Base-by-base conservation (phyloP, 2,888 invertebrate genomes). In the Agrotis ipsilon region DNA sequence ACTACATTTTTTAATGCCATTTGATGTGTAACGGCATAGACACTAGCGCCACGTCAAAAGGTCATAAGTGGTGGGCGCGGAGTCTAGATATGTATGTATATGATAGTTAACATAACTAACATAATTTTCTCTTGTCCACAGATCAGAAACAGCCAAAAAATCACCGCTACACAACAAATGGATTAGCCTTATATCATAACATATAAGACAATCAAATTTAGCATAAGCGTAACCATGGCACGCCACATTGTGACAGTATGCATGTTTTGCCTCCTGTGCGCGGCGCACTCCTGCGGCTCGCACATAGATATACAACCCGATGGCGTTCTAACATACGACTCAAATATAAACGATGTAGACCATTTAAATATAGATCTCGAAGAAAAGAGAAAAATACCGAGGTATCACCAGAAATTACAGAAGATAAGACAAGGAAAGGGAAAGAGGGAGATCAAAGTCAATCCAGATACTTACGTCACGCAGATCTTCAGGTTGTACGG, bases 221-320 rank as follows among this genome's bases (percentile, higher is more conserved):
- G 79, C 84, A 62, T 90, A 90, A 90, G 88, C 69, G 63, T 78
- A 87, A 80, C 60, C 57, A 96, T 96, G 96, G 93, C 96, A 13
- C 95, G 92, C 67, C 94, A 97, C 88, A 96, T 98, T 71, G 97
- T 98, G 84, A 97, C 98, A 18, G 98, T 98, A n/a, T 98, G 98
- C 89, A 97, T 98, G 93, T 97, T 98, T 86, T 98, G 98, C 88
- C 96, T 98, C 60, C 94, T 98, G 0, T 98, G 98, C 88, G 98
- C 98, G 2, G 97, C 98, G 16, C 98, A 98, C 87, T 97, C 97
- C 0, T 98, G 98, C 89, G 97, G 97, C 59, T 97, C 98, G 2
- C 98, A 98, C 87, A 95, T 97, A 61, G 97, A 96, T 82, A 84
- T 90, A 16, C 88, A 90, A 39, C 88, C 82, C 21, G 91, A 89